Evolutionary conservation across 2,113 vertebrate genomes (phyloP), one percentile per base, ranked within the genome.

Genomic region (Apteryx mantelli): DNA sequence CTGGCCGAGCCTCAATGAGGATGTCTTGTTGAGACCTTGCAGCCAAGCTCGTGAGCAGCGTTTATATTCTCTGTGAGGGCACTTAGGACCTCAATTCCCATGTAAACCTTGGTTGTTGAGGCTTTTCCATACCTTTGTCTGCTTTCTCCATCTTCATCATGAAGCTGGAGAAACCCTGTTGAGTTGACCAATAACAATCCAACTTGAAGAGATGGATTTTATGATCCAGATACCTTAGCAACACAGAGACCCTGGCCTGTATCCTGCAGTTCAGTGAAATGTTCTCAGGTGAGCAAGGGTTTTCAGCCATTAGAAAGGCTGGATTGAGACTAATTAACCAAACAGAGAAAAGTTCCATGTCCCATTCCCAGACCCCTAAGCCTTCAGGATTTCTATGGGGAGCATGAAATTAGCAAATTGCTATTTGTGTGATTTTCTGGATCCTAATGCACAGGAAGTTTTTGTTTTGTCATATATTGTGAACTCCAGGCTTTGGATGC

Each of bases 391-490:
- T 83, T 85, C 84, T 88, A 9, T 4, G 1, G 75, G 79, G 73
- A 95, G 91, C 82, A 58, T 40, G 81, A 91, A 97, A 89, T 75
- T 9, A 96, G 60, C 52, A 89, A 96, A 87, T 87, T 90, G 87
- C 76, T 93, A 4, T 96, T 96, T 95, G 85, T 96, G 79, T 88
- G 91, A 83, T 94, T 92, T 91, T 89, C 94, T 83, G 95, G 95
- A 79, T 88, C 91, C 61, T 81, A 95, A 86, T 63, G 89, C 91
- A 93, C 24, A 74, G 89, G 87, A 97, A 34, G 70, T 79, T 83
- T 93, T 79, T 86, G 40, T 86, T 91, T 88, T 86, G 93, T 95
- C 93, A 77, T 74, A 28, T 19, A 53, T 48, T 61, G 81, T 91
- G 70, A 96, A 94, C 91, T 89, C 60, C 92, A 73, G 79, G 73